Evolutionary conservation across 2,888 invertebrate species (phyloP), one percentile per base, ranked within the genome.

Genomic region (Disparrhopalites patrizii): DNA sequence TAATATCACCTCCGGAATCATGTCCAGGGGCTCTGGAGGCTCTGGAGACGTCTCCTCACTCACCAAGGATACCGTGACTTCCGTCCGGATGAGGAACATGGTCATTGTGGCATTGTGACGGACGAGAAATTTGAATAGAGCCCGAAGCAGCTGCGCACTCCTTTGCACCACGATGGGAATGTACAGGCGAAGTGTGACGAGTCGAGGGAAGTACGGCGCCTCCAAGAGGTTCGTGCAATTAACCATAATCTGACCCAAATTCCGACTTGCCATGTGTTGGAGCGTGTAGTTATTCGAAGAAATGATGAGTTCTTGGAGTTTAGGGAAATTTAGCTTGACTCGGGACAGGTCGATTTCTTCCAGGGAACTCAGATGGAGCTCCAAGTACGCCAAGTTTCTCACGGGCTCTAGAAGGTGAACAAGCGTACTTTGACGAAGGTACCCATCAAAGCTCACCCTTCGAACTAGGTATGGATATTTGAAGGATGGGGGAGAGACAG

Each of bases 231-330:
- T 20, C 10, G 62, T 54, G 30, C 62, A 62, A 28, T 62, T 62
- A 18, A 62, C 25, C 62, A 62, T 62, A 13, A 62, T 62, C 54
- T 62, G 51, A 25, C 54, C 54, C 38, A 62, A 15, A 23, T 62
- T 62, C 3, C 54, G 25, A 20, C 23, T 52, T 7, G 62, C 52
- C 62, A 62, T 52, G 25, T 62, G 62, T 15, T 33, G 30, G 10
- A 62, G 15, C 1, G 62, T 52, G 30, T 38, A 62, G 33, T 62
- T 62, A 31, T 62, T 62, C n/a, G 62, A 52, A 10, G 62, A 62
- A n/a, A 62, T 62, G 25, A 62, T 62, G 10, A 62, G 40, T 54
- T 62, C 62, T 54, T 62, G 52, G 20, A 62, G 62, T 40, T 62
- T 62, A 7, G 62, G 62, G n/a, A 62, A 36, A 40, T 54, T 62